phyloP scores from a whole-genome alignment of 2,113 vertebrate species.

The Cyprinodon tularosa region DNA sequence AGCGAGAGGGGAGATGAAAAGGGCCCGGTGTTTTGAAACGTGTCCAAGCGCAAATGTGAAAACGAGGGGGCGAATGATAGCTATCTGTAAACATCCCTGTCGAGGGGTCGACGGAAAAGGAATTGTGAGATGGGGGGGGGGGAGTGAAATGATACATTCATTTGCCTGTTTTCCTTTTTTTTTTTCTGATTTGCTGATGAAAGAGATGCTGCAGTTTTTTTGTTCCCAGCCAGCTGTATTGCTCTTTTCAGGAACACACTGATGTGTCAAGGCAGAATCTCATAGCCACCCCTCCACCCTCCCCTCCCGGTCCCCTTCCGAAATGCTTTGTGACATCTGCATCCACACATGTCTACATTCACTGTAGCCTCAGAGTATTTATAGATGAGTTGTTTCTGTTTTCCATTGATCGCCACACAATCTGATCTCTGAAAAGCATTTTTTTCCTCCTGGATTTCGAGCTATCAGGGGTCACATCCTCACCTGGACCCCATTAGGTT shows the following conservation, averaged over 20 bases:
- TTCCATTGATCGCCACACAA: conserved; percentile 51
- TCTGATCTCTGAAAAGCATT: conserved; percentile 58
- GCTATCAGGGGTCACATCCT: conserved; percentile 26
- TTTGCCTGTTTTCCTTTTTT: conserved; percentile 67
- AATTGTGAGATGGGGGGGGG: conserved; percentile 66
- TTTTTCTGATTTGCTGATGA: conserved; percentile 75
- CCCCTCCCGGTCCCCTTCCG: conserved; percentile 62
- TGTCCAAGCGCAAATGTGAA: conserved; percentile 81
- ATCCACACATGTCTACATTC: conserved; percentile 77
- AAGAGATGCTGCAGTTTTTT: conserved; percentile 75
- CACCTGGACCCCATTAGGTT: conserved; percentile 14
- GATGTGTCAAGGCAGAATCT: conserved; percentile 72
- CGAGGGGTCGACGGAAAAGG: conserved; percentile 77
- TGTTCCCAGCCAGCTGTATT: conserved; percentile 83
- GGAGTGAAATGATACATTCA: conserved; percentile 77
- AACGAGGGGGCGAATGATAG: conserved; percentile 78
- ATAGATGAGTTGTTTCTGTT: conserved; percentile 64
- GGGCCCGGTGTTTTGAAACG: conserved; percentile 82
- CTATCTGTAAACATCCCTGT: conserved; percentile 83
- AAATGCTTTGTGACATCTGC: conserved; percentile 84
- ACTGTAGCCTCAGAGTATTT: conserved; percentile 69
- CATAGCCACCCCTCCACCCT: conserved; percentile 67
- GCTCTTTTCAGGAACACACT: conserved; percentile 76
- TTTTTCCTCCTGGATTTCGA: conserved; percentile 42
- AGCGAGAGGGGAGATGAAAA: conserved; percentile 78